These are phyloP conservation scores for Catostylus mosaicus DNA, from an alignment of 30 jellyfish, hydroid and myxozoan species.

Conservation along the genomic window DNA sequence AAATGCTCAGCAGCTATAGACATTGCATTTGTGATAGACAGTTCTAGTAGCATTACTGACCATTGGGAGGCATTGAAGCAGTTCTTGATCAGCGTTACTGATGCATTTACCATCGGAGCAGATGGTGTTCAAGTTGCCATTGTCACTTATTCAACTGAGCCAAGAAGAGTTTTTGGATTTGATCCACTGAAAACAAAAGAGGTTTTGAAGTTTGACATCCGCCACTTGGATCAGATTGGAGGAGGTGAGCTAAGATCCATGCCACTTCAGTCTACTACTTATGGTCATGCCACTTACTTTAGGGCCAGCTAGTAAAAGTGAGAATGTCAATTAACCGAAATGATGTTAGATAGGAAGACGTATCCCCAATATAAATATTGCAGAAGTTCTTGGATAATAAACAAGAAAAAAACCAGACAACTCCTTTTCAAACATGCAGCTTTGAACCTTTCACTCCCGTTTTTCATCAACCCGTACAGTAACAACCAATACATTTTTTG, in stretches of 20 bases:
- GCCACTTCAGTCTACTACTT: background rate
- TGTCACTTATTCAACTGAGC: constrained; percentile 70
- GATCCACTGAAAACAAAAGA: constrained; percentile 46
- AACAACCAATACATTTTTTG: too few relatives aligned
- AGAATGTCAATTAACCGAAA: too few relatives aligned
- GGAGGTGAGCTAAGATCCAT: constrained; percentile 34
- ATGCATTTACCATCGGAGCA: constrained; percentile 73
- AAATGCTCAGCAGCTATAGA: constrained; percentile 70
- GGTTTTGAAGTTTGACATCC: constrained; percentile 30
- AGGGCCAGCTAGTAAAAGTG: background rate
- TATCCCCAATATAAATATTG: too few relatives aligned
- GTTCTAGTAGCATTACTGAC: constrained; percentile 73
- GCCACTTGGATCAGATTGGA: constrained; percentile 29
- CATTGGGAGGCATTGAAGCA: constrained; percentile 75
- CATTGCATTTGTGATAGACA: constrained; percentile 79
- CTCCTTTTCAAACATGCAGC: too few relatives aligned
- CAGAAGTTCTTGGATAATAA: too few relatives aligned
- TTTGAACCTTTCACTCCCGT: too few relatives aligned
- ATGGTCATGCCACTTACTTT: background rate
- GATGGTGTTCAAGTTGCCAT: constrained; percentile 67
- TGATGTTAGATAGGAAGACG: too few relatives aligned
- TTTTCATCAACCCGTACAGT: too few relatives aligned
- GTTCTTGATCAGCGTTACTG: constrained; percentile 58
- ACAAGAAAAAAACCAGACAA: too few relatives aligned
- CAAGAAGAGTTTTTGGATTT: constrained; percentile 67